A percentile compares a stretch with the other conserved stretches of the same genome.
phyloP scores from a whole-genome alignment of 2,113 vertebrate genomes.

The Dolichallabes microphthalmus region DNA sequence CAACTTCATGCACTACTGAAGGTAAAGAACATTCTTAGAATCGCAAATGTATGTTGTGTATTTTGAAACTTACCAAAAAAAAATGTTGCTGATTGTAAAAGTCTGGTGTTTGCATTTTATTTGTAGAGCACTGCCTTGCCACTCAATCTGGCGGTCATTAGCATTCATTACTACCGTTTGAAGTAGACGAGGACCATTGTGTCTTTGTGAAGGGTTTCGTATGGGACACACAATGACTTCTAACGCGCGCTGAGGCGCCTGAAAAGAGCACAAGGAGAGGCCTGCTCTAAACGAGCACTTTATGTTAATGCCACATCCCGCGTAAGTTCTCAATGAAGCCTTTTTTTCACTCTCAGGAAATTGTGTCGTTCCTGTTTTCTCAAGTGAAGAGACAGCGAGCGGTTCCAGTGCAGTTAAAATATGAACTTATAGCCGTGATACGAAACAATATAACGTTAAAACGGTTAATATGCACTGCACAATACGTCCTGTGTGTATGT shows the following conservation, averaged over 20 bases:
- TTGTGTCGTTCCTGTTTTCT: conserved; percentile 67
- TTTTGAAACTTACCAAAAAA: conserved; percentile 60
- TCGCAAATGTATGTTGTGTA: conserved; percentile 15
- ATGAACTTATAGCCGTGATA: background rate
- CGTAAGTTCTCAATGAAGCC: conserved; percentile 67
- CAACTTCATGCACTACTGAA: background rate
- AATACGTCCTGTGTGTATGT: background rate
- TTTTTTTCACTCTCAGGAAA: conserved; percentile 74
- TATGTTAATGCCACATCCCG: conserved; percentile 68
- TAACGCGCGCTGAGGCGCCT: conserved; percentile 69
- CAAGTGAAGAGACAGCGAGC: conserved; percentile 27
- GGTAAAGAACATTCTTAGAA: background rate
- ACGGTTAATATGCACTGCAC: background rate
- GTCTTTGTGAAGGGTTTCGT: conserved; percentile 69
- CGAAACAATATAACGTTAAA: background rate
- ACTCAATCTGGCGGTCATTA: conserved; percentile 90
- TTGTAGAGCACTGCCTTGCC: conserved; percentile 66
- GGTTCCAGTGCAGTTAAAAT: background rate
- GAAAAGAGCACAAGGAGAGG: conserved; percentile 66
- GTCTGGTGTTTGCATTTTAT: conserved; percentile 73
- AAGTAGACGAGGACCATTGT: conserved; percentile 81
- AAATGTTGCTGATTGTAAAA: conserved; percentile 70
- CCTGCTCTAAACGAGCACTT: conserved; percentile 69
- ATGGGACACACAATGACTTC: conserved; percentile 79
- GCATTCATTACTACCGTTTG: conserved; percentile 90